A percentile compares a stretch with the other conserved stretches of the same genome.
These are phyloP conservation scores for Liasis olivaceus DNA, from an alignment of 2,797 vertebrate genomes.

Conservation along the genomic window DNA sequence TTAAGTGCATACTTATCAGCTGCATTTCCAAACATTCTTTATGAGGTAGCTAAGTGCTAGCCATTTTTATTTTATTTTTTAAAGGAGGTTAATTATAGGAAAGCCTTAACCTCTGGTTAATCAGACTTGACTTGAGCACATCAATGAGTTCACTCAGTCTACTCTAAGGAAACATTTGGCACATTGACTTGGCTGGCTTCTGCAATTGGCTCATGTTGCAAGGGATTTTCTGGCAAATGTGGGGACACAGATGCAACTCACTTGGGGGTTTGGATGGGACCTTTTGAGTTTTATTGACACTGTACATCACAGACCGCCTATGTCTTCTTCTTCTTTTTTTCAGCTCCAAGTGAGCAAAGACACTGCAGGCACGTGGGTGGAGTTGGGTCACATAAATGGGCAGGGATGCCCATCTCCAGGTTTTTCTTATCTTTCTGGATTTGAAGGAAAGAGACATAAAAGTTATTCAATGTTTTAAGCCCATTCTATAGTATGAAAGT, in stretches of 20 bases:
- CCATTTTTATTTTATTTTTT: not conserved
- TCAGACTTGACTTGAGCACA: constrained; percentile 3
- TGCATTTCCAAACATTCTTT: constrained; percentile 28
- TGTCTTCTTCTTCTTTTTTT: not conserved
- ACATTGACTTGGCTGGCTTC: not conserved
- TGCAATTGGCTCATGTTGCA: not conserved
- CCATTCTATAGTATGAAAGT: not conserved
- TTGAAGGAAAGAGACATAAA: not conserved
- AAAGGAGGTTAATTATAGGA: constrained; percentile 9
- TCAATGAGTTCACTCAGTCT: not conserved
- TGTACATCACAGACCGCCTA: not conserved
- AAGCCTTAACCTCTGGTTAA: not conserved
- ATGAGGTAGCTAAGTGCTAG: constrained; percentile 14
- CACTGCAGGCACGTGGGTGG: not conserved
- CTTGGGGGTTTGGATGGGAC: not conserved
- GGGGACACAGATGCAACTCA: not conserved
- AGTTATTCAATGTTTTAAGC: not conserved
- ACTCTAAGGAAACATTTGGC: not conserved
- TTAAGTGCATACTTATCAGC: constrained; percentile 8
- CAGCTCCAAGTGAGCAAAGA: not conserved
- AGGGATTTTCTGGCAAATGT: not conserved
- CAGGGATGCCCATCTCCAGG: not conserved
- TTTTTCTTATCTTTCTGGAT: not conserved
- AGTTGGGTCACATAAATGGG: not conserved
- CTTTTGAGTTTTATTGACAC: not conserved